Evolutionary conservation across 2,113 vertebrate genomes (phyloP).

Genomic region (Sigmodon hispidus): DNA sequence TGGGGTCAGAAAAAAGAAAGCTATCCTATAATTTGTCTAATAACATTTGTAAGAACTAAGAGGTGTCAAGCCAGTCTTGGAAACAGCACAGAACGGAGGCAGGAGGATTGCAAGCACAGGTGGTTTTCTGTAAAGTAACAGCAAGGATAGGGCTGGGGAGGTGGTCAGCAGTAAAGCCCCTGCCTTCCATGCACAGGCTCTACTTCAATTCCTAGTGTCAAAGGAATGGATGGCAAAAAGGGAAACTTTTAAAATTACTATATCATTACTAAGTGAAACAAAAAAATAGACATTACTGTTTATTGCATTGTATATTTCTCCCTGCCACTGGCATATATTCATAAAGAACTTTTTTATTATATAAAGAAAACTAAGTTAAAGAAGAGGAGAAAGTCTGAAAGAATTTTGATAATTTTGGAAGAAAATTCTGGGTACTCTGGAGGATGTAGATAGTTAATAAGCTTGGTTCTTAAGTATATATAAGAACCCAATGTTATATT

Average conservation of each 20-base stretch:
- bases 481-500: background rate
- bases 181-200: no score
- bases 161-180: background rate
- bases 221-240: background rate
- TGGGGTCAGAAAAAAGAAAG: slow-evolving; percentile 25
- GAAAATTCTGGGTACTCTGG: slow-evolving; percentile 11
- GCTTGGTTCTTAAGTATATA: background rate
- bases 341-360: background rate
- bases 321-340: background rate
- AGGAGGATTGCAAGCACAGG: background rate
- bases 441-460: slow-evolving; percentile 6
- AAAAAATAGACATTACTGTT: background rate
- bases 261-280: background rate
- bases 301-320: background rate
- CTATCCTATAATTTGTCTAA: background rate
- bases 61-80: background rate
- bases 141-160: background rate
- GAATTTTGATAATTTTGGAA: slow-evolving; percentile 3
- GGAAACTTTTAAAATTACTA: background rate
- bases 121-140: background rate
- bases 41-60: slow-evolving; percentile 24
- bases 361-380: slow-evolving; percentile 26
- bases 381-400: background rate
- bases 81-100: background rate
- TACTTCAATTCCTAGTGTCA: background rate